These are phyloP conservation scores for Neoitamus cyanurus DNA, from an alignment of 2,888 invertebrate species.

Conservation along the genomic window DNA sequence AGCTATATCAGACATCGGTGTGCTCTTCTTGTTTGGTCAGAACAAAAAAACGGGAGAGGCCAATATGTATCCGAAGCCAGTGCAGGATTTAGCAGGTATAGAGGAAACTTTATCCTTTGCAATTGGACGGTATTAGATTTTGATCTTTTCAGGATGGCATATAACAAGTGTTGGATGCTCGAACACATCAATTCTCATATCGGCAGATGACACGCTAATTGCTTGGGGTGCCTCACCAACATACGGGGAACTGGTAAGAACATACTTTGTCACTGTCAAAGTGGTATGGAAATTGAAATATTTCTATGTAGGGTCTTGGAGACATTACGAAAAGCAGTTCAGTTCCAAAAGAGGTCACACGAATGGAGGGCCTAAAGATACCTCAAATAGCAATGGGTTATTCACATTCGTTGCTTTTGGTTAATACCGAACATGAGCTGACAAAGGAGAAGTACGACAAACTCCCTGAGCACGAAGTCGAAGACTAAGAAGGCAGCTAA, in stretches of 20 bases:
- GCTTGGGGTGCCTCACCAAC: constrained; percentile 96
- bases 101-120: not conserved
- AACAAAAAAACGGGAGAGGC: constrained; percentile 94
- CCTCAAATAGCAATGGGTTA: constrained; percentile 85
- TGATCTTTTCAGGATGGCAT: constrained; percentile 78
- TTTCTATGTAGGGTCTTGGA: constrained; percentile 78
- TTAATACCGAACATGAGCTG: constrained; percentile 69
- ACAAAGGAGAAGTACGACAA: constrained; percentile 69
- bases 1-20: constrained; percentile 82
- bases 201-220: constrained; percentile 90
- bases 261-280: not conserved
- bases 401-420: constrained; percentile 81
- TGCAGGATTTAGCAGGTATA: constrained; percentile 85
- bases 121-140: not conserved
- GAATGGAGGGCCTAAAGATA: constrained; percentile 80
- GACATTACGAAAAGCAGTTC: constrained; percentile 90
- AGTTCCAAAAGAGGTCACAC: constrained; percentile 85
- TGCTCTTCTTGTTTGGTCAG: constrained; percentile 86
- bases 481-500: constrained; percentile 59
- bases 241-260: constrained; percentile 85
- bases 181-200: constrained; percentile 84
- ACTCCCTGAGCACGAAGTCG: constrained; percentile 68
- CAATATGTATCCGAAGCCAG: constrained; percentile 96
- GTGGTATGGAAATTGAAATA: not conserved
- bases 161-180: constrained; percentile 86